Evolutionary conservation across 2,888 invertebrate genomes (phyloP), one percentile per base, ranked within the genome.

Genomic region (Acrocyrtus sp.): DNA sequence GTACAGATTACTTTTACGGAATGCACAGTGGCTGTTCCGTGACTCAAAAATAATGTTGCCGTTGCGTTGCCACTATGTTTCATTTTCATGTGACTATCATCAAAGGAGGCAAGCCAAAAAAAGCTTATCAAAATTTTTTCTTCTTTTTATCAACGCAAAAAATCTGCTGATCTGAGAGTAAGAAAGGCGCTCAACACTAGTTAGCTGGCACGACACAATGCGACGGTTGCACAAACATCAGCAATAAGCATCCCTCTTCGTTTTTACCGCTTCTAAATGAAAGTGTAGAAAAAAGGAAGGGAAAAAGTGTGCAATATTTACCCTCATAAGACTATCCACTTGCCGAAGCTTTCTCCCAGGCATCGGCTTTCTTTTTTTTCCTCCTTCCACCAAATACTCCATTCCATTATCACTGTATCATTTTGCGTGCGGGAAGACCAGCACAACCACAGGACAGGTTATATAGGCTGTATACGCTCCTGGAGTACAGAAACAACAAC

Each of bases 131-230:
- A 53, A 62, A 56, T 41, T 39, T 45, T 60, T 54, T 45, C 45
- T 41, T 48, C 21, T 19, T 61, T 69, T 62, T 69, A 69, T 69
- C 69, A 54, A 45, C 29, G 17, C 48, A 62, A 53, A 69, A n/a
- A 69, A 69, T 69, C 69, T 69, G 69, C 69, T 69, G 69, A 69
- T 69, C 69, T 69, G 62, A 54, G 61, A 69, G 62, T 56, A 69
- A 69, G 50, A 61, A 62, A 48, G 26, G 54, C n/a, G n/a, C n/a
- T n/a, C n/a, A n/a, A n/a, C n/a, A n/a, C n/a, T n/a, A n/a, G n/a
- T 45, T 56, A 39, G 48, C 21, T 69, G 53, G 68, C 60, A 51
- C 19, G n/a, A n/a, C n/a, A n/a, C n/a, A n/a, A n/a, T n/a, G n/a
- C n/a, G n/a, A n/a, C n/a, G 48, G 22, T 3, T 50, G 56, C 50